Evolutionary conservation across 2,797 vertebrate genomes (phyloP).

Genomic region (Octomys mimax): DNA sequence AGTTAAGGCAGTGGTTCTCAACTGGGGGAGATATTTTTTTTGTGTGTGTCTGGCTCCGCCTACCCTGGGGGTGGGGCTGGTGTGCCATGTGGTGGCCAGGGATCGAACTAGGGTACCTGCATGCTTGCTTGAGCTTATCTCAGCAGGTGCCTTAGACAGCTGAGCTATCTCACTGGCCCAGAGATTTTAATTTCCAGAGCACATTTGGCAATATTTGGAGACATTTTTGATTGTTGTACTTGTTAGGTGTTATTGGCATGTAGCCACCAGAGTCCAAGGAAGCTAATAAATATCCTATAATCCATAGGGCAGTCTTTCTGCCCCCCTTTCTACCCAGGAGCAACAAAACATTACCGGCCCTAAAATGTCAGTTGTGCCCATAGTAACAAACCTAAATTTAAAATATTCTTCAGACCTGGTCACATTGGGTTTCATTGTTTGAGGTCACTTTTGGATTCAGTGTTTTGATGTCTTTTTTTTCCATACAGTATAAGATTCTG

Average conservation of each 20-base stretch:
- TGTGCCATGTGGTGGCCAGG: no score
- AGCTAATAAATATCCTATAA: background rate
- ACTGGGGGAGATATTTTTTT: background rate
- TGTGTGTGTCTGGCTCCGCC: no score
- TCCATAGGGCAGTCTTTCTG: background rate
- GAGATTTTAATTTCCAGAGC: background rate
- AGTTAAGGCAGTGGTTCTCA: constrained; percentile 3
- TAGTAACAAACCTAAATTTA: background rate
- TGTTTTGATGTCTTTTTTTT: constrained; percentile 26
- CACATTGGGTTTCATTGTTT: background rate
- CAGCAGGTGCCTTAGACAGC: no score
- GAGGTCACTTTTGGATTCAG: background rate
- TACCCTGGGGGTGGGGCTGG: no score
- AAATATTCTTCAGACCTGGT: background rate
- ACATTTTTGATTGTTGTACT: constrained; percentile 45
- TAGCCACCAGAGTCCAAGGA: background rate
- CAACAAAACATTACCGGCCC: background rate
- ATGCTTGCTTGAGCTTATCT: no score
- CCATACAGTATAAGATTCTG: background rate
- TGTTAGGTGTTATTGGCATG: background rate
- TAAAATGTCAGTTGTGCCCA: background rate
- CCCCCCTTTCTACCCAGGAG: no score
- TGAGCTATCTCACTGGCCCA: no score
- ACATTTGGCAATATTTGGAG: constrained; percentile 18
- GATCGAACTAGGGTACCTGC: no score